A percentile compares a stretch with the other conserved stretches of the same genome.
phyloP scores from a whole-genome alignment of 1,140 invertebrate genomes.

The Philotrypesis tridentata region DNA sequence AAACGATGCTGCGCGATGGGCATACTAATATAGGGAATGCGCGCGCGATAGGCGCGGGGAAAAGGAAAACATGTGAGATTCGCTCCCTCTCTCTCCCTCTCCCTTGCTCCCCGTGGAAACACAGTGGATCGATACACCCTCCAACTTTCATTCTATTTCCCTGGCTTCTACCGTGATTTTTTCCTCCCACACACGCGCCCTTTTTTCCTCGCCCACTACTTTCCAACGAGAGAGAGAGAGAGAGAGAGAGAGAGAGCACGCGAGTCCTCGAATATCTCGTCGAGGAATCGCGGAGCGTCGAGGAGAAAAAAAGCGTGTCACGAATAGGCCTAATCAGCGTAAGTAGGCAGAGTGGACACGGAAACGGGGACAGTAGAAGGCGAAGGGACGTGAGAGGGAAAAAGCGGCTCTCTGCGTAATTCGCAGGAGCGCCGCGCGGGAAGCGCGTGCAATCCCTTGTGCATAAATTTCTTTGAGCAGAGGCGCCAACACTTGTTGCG shows the following conservation, averaged over 20 bases:
- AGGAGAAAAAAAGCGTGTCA: no score
- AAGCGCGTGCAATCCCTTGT: constrained; percentile 1
- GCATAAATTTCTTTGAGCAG: not conserved
- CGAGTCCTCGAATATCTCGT: no score
- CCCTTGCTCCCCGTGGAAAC: not conserved
- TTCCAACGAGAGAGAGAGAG: no score
- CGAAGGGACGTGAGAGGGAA: not conserved
- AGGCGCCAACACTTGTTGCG: constrained; percentile 36
- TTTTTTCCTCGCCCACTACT: not conserved
- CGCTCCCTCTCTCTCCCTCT: not conserved
- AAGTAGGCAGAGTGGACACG: no score
- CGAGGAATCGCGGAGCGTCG: no score
- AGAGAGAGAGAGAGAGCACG: no score
- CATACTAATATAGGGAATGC: no score
- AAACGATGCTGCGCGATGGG: no score
- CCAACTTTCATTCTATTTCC: constrained; percentile 35
- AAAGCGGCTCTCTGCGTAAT: not conserved
- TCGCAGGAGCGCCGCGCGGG: not conserved
- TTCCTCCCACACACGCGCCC: not conserved
- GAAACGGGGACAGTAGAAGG: no score
- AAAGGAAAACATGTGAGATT: not conserved
- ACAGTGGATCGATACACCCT: constrained; percentile 31
- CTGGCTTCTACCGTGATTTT: not conserved
- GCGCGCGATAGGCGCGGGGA: not conserved
- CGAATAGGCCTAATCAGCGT: no score